phyloP scores from a whole-genome alignment of 2,113 vertebrate species.

The Zapus hudsonius region DNA sequence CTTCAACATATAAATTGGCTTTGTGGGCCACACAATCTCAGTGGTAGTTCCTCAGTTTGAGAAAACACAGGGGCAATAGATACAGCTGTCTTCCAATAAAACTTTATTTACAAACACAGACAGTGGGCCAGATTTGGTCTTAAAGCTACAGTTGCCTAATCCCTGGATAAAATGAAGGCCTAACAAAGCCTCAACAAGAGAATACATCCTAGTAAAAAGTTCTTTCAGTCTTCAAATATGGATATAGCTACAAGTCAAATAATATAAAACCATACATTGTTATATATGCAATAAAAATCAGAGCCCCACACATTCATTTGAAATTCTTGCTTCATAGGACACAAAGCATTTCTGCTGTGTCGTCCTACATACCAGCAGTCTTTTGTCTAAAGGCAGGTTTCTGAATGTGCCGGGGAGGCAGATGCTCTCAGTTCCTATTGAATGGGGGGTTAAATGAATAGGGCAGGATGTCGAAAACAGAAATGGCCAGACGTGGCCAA shows the following conservation, averaged over 20 bases:
- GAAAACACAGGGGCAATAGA: background rate
- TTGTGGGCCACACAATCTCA: background rate
- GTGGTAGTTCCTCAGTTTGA: background rate
- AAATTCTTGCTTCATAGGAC: background rate
- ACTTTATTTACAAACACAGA: conserved; percentile 18
- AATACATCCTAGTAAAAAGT: background rate
- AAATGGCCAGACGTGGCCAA: background rate
- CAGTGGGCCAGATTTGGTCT: background rate
- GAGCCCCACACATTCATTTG: background rate
- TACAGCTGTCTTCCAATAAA: background rate
- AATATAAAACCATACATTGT: background rate
- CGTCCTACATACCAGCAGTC: background rate
- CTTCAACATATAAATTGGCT: background rate
- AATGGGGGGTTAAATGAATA: background rate
- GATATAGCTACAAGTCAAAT: background rate
- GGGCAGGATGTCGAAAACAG: background rate
- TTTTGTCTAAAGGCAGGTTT: background rate
- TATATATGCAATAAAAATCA: background rate
- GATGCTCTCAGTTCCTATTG: background rate
- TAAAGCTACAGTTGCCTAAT: background rate
- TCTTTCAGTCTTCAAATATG: background rate
- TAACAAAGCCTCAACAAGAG: background rate
- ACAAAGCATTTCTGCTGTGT: background rate
- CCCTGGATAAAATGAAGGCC: background rate
- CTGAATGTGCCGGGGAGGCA: background rate